Base-by-base conservation (phyloP, 2,888 invertebrate species). In the Lasioglossum figueresi region DNA sequence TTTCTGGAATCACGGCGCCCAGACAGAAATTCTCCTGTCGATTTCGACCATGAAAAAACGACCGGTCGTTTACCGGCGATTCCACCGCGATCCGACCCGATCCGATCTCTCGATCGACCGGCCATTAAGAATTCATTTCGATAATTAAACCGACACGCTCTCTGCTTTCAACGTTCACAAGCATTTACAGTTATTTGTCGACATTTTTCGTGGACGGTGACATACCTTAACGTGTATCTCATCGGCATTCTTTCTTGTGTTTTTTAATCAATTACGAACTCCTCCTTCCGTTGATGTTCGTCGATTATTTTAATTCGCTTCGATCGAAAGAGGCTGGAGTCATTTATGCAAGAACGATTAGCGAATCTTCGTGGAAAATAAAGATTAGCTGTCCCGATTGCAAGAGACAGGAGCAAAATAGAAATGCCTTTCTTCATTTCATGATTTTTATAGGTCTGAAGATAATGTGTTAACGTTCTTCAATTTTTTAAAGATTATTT, bases 1-100 rank as follows among this genome's bases (percentile, higher is more conserved):
- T 88, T 82, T 78, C 82, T 86, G 70, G 76, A 86, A 86, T 86
- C 86, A 80, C 75, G 68, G 66, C 27, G 37, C 37, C 23, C 79
- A 71, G 68, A 78, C 77, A 71, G 81, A 52, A 68, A 77, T 59
- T 84, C 72, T 85, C 75, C 37, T 52, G 80, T 87, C 80, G 83
- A 81, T 87, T 71, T 73, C 45, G 66, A 45, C 43, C 2, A 56
- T 59, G 40, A 23, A 77, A 77, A 86, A 86, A 76, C 56, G 59
- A 68, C 72, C 27, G 48, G 59, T 71, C 83, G 75, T 87, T 85
- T 76, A 85, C n/a, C 45, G 31, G 48, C 63, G 52, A 16, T 40
- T 68, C 40, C 8, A 8, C n/a, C 6, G 2, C 63, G 8, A 19
- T 66, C 40, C 63, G 16, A 19, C 6, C 6, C 31, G 66, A 66